These are phyloP conservation scores for Nannobrachium achirus DNA, from an alignment of 2,113 vertebrate species.

Conservation along the genomic window DNA sequence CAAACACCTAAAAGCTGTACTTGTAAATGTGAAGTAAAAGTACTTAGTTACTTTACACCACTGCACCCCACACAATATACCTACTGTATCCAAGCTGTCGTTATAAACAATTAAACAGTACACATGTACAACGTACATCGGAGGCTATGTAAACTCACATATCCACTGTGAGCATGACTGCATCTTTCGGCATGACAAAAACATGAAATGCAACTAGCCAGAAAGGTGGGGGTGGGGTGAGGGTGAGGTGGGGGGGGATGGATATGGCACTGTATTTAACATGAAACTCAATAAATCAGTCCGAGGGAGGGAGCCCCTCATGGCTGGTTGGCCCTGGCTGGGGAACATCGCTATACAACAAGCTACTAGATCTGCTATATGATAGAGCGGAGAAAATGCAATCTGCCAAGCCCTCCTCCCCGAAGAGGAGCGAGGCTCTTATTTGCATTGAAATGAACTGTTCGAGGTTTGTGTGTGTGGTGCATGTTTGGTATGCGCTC, in stretches of 20 bases:
- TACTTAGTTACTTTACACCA: too few relatives aligned
- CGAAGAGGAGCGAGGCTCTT: constrained; percentile 44
- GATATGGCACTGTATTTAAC: constrained; percentile 39
- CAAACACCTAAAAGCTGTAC: too few relatives aligned
- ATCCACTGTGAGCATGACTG: constrained; percentile 10
- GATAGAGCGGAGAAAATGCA: constrained; percentile 65
- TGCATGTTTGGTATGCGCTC: constrained; percentile 13
- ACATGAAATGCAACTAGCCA: constrained; percentile 26
- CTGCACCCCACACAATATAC: too few relatives aligned
- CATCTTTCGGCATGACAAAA: constrained; percentile 26
- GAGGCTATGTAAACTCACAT: constrained; percentile 36
- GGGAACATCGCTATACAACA: constrained; percentile 50
- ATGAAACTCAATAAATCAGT: constrained; percentile 59
- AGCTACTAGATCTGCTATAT: constrained; percentile 44
- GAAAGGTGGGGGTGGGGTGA: not conserved
- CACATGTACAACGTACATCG: constrained; percentile 27
- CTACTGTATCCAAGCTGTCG: too few relatives aligned
- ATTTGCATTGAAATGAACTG: constrained; percentile 79
- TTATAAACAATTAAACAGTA: constrained; percentile 18
- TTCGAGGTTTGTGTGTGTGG: constrained; percentile 29
- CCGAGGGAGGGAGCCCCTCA: constrained; percentile 17
- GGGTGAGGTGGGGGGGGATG: not conserved
- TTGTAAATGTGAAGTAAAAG: too few relatives aligned
- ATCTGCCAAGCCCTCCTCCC: constrained; percentile 45
- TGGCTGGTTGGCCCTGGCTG: constrained; percentile 48